Conservation (phyloP, 2,113 vertebrate genomes). For the Arizona elegans region DNA sequence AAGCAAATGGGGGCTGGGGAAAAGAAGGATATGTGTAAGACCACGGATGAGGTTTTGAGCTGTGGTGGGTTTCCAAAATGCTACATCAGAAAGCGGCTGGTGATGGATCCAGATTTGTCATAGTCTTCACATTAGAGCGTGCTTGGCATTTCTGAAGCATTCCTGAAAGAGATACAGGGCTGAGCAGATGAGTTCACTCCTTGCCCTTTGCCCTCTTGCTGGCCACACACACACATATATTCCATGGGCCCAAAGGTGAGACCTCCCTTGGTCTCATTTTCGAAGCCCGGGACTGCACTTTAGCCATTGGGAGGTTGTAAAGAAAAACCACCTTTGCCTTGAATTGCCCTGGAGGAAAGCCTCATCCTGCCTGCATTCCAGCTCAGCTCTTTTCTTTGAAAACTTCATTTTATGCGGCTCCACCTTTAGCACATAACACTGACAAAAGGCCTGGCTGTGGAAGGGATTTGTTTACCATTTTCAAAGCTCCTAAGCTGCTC, state of each 20-base stretch:
- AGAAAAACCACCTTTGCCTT: rapidly evolving
- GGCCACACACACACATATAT: no score
- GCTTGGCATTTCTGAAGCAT: not conserved
- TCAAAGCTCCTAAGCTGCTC: not conserved
- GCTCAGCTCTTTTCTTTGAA: not conserved
- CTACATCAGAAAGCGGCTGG: not conserved
- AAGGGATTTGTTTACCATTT: not conserved
- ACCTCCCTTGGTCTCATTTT: not conserved
- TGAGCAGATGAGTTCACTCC: not conserved
- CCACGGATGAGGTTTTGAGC: not conserved
- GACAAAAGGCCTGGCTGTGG: not conserved
- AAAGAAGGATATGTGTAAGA: not conserved
- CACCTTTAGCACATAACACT: not conserved
- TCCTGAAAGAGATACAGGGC: not conserved
- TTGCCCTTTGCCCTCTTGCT: not conserved
- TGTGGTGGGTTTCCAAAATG: not conserved
- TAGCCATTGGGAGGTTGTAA: rapidly evolving
- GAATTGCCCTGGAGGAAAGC: slow-evolving; percentile 3
- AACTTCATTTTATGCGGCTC: not conserved
- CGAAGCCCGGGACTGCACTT: not conserved
- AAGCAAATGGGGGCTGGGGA: not conserved
- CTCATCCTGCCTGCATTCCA: not conserved
- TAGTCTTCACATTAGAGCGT: not conserved
- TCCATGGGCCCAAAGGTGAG: not conserved
- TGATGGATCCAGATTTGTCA: not conserved